Conservation (phyloP, 2,113 vertebrate genomes). For the Rhombomys opimus region DNA sequence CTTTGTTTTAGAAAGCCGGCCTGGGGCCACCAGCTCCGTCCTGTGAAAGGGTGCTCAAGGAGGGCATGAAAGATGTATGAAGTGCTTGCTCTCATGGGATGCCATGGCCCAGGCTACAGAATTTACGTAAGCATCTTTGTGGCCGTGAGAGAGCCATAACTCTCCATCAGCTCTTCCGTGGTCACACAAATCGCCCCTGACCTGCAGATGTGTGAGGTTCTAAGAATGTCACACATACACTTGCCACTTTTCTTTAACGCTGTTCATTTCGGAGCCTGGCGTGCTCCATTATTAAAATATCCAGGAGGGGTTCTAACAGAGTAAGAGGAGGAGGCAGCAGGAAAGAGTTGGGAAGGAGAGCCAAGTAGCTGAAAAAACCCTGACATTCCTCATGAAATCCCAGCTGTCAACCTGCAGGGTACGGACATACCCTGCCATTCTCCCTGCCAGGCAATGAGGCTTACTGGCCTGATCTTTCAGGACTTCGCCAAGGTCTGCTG, state of each 20-base stretch:
- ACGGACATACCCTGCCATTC: not conserved
- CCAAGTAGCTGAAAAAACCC: not conserved
- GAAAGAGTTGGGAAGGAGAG: not conserved
- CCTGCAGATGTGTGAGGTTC: not conserved
- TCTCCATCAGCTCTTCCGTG: not conserved
- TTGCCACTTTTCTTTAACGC: not conserved
- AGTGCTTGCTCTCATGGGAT: constrained; percentile 52
- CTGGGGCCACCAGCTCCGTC: constrained; percentile 23
- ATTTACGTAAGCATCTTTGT: not conserved
- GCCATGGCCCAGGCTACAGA: not conserved
- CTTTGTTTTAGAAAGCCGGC: constrained; percentile 55
- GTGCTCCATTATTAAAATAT: not conserved
- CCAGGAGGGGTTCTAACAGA: not conserved
- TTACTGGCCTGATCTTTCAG: not conserved
- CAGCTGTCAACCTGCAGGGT: constrained; percentile 43
- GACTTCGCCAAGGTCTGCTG: constrained; percentile 19
- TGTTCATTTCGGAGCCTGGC: not conserved
- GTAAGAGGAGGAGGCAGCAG: not conserved
- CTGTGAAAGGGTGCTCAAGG: not conserved
- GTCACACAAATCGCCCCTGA: not conserved
- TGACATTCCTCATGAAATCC: not conserved
- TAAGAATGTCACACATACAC: not conserved
- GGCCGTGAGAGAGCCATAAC: not conserved
- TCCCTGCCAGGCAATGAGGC: not conserved
- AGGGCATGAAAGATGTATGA: constrained; percentile 52